Conservation (phyloP, 2,797 vertebrate species). For the Spea hammondii region DNA sequence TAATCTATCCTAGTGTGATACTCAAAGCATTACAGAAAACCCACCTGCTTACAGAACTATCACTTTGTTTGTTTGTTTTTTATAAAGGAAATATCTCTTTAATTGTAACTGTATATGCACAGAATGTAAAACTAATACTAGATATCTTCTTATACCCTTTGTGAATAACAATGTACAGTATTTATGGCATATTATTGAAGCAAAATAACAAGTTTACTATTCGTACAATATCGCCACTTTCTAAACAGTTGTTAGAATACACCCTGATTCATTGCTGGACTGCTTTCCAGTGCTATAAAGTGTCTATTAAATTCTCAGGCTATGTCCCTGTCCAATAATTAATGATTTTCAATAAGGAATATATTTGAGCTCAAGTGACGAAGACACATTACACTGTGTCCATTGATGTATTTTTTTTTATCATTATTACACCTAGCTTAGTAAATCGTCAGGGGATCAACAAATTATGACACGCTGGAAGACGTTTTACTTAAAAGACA, state of each 20-base stretch:
- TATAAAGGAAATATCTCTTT: too few species aligned
- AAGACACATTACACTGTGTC: conserved; percentile 4
- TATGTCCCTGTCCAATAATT: conserved; percentile 21
- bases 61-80: too few species aligned
- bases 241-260: conserved; percentile 2
- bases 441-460: conserved; percentile 32
- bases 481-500: conserved; percentile 18
- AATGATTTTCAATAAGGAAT: conserved; percentile 20
- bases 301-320: conserved; percentile 21
- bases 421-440: conserved; percentile 12
- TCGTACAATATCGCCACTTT: background rate
- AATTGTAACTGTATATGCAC: too few species aligned
- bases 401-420: background rate
- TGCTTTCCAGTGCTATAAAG: conserved; percentile 20
- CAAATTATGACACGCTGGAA: conserved; percentile 34
- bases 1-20: too few species aligned
- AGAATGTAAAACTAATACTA: too few species aligned
- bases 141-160: too few species aligned
- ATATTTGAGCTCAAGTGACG: conserved; percentile 21
- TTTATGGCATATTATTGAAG: too few species aligned
- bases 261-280: conserved; percentile 24
- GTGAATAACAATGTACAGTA: too few species aligned
- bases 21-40: too few species aligned
- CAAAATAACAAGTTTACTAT: background rate
- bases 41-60: too few species aligned